Evolutionary conservation across 2,113 vertebrate genomes (phyloP), one percentile per base, ranked within the genome.

Genomic region (Lasiurus borealis): DNA sequence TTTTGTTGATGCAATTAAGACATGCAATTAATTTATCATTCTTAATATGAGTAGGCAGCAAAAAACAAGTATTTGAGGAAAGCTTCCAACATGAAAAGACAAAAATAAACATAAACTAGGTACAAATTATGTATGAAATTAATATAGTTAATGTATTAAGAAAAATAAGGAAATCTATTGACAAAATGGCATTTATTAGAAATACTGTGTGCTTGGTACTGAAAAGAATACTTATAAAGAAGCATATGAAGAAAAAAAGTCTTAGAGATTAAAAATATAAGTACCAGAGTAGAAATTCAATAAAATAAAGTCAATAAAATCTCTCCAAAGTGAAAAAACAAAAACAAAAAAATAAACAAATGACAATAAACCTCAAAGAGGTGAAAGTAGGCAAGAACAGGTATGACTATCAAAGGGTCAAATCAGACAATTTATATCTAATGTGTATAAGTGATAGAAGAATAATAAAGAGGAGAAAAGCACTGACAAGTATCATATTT

Each of bases 261-360:
- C 16, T 48, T 68, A 27, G 23, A 77, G 66, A 93, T 85, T 59
- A 82, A 84, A 92, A 92, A 68, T 75, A 78, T 21, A 34, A 83
- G 25, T 1, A 89, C 6, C 27, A 82, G 85, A 83, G 52, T 36
- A 90, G 14, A 77, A 54, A 85, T 81, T 85, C 46, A 91, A n/a
- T 72, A 93, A 68, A 87, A 78, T 54, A 31, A 83, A 84, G 13
- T 66, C 59, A 85, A 83, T 75, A 85, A 88, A 85, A 75, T 68
- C 0, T 88, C 6, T 29, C 40, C 2, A 36, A 75, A 83, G 9
- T 11, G 44, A n/a, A 54, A 54, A 54, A 86, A 93, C 94, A 76
- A 59, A 64, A 21, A 59, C 54, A 59, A 57, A 57, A 7, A 21
- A 57, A 57, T 2, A 21, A 57, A 57, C 18, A 57, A 21, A 40